Conservation (phyloP, 2,797 vertebrate genomes). For the Halcyon badia region DNA sequence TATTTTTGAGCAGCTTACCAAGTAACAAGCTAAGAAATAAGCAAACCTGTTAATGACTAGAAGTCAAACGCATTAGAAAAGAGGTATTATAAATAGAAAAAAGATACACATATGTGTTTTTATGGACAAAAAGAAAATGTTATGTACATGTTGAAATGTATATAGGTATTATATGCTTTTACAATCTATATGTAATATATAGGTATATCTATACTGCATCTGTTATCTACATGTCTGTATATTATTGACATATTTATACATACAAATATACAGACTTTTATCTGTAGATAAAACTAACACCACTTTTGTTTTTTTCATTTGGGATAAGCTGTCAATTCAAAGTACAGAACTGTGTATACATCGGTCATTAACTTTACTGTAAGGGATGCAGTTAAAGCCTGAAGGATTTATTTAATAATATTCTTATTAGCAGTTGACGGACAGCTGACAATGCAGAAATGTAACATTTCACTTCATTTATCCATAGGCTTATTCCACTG, state of each 20-base stretch:
- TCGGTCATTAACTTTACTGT: neutral
- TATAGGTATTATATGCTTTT: neutral
- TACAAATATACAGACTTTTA: neutral
- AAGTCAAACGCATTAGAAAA: neutral
- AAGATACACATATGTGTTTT: neutral
- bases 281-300: neutral
- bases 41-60: neutral
- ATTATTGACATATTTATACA: neutral
- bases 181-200: neutral
- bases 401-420: conserved; percentile 7
- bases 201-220: neutral
- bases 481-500: neutral
- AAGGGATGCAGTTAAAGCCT: neutral
- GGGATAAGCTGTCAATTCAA: neutral
- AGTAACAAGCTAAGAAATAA: neutral
- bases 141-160: neutral
- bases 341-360: neutral
- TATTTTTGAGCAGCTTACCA: conserved; percentile 6
- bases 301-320: neutral
- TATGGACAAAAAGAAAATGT: neutral
- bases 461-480: neutral
- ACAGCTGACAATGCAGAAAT: neutral
- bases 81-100: neutral
- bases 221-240: neutral
- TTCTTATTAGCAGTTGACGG: neutral